Conservation (phyloP, 2,797 vertebrate species). For the Coccyzus lansbergi region DNA sequence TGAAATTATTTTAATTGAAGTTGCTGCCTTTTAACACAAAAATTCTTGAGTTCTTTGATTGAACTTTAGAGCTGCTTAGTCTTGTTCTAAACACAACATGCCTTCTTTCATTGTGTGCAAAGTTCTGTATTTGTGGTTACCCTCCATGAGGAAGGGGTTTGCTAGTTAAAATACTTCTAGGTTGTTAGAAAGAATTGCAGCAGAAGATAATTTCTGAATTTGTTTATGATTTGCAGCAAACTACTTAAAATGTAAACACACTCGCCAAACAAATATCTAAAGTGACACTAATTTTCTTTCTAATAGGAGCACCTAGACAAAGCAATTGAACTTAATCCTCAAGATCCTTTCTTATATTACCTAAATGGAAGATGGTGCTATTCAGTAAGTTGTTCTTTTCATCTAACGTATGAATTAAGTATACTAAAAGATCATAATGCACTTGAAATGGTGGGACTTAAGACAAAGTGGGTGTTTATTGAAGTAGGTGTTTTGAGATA, state of each 20-base stretch:
- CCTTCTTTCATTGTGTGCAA: background rate
- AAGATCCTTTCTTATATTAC: slow-evolving; percentile 93
- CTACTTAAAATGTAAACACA: background rate
- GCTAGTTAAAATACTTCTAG: background rate
- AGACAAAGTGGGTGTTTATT: background rate
- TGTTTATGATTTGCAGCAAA: background rate
- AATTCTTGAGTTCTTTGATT: background rate
- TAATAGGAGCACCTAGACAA: slow-evolving; percentile 94
- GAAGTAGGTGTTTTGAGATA: background rate
- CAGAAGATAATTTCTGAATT: background rate
- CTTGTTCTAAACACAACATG: background rate
- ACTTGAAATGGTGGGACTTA: background rate
- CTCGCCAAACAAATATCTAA: background rate
- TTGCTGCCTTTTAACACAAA: background rate
- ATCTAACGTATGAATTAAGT: background rate
- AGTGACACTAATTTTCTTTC: slow-evolving; percentile 54
- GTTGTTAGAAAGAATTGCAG: background rate
- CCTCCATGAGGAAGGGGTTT: background rate
- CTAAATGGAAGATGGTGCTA: slow-evolving; percentile 97
- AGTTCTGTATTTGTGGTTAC: background rate
- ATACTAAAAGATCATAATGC: background rate
- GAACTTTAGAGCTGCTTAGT: background rate
- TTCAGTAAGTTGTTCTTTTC: slow-evolving; percentile 83
- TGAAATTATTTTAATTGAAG: background rate
- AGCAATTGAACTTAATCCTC: slow-evolving; percentile 92